Evolutionary conservation across 2,113 vertebrate species (phyloP).

Genomic region (Leptobrachium ailaonicum): DNA sequence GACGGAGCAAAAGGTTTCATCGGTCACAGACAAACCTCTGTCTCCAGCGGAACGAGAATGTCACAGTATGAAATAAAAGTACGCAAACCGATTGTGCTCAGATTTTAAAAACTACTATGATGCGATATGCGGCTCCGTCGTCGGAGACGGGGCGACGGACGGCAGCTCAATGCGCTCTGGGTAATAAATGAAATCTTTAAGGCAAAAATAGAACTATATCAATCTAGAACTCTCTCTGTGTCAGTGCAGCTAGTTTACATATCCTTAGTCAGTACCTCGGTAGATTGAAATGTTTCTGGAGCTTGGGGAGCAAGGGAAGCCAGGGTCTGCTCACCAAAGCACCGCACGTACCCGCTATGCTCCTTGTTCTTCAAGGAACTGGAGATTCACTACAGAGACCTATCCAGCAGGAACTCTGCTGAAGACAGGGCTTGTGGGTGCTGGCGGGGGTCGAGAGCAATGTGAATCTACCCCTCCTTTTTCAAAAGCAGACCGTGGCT

Average conservation of each 20-base stretch:
- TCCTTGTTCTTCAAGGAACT: not conserved
- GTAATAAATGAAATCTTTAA: constrained; percentile 23
- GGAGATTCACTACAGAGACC: not conserved
- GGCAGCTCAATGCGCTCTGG: constrained; percentile 11
- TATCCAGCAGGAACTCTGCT: constrained; percentile 14
- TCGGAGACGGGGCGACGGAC: not conserved
- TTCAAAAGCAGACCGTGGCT: constrained; percentile 3
- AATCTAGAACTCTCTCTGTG: constrained; percentile 5
- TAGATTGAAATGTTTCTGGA: not conserved
- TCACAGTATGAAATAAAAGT: not conserved
- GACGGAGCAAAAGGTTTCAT: not conserved
- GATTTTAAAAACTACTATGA: not conserved
- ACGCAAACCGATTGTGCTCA: constrained; percentile 20
- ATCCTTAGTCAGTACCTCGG: constrained; percentile 11
- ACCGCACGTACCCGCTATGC: constrained; percentile 1
- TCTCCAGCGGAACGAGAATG: not conserved
- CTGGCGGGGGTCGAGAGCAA: not conserved
- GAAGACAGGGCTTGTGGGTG: not conserved
- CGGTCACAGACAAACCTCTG: not conserved
- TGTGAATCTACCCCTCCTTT: constrained; percentile 9
- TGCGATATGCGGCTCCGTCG: not conserved
- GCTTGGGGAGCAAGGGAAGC: not conserved
- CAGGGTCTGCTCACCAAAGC: not conserved
- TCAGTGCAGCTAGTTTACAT: not conserved
- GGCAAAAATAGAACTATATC: constrained; percentile 24